Base-by-base conservation (phyloP, 2,113 vertebrate species). In the Labeo rohita region DNA sequence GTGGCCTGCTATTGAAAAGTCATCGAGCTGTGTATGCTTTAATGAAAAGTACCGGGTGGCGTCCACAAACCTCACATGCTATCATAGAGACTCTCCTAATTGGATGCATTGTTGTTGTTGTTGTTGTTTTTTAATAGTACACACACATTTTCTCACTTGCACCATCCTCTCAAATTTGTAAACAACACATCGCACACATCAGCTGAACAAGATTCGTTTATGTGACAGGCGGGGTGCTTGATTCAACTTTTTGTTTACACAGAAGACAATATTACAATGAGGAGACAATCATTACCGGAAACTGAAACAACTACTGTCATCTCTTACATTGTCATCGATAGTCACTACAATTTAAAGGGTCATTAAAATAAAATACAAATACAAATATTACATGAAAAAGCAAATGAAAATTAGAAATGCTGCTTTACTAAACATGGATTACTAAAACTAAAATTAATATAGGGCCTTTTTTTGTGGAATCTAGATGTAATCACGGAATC, bases 11-110 rank as follows among this genome's bases (percentile, higher is more conserved):
- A 90, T 95, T 96, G 94, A 93, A 90, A 94, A 96, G 95, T 95
- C 94, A 95, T 93, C 95, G 96, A 97, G 96, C 96, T 97, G 95
- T 96, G 94, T 96, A 95, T 96, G 93, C 93, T 96, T 95, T 98
- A 97, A 98, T 97, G 97, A 98, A 96, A 95, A 95, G 94, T 92
- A 95, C 93, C 93, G 94, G 95, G 95, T 95, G 94, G 95, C 93
- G 94, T 95, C 43, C 56, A 86, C 85, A 88, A 28, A 93, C 94
- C 95, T 96, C 95, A 95, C 96, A 95, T 96, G 93, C 92, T 96
- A 96, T 96, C 95, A 96, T 91, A 94, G 93, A 94, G 91, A 94
- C 94, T 90, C 93, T 95, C 94, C 96, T 97, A 96, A 96, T 96
- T 97, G 96, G 94, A 95, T 95, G 95, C 11, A 15, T 3, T 54